These are phyloP conservation scores for Rhinella marina DNA, from an alignment of 2,797 vertebrate genomes.

Conservation along the genomic window DNA sequence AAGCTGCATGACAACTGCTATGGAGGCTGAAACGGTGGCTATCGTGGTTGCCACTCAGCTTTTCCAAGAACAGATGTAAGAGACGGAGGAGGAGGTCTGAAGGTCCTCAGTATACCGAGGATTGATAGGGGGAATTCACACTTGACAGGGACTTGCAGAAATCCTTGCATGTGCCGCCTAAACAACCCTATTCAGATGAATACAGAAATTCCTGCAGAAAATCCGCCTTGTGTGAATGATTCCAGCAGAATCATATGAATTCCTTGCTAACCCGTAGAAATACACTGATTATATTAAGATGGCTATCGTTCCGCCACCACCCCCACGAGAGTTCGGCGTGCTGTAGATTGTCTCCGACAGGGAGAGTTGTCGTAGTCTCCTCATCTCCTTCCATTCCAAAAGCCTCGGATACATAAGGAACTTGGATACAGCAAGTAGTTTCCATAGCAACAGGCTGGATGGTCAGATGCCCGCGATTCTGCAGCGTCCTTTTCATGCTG, in stretches of 20 bases:
- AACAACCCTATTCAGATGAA: too few species aligned
- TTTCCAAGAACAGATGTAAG: too few species aligned
- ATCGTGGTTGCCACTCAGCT: too few species aligned
- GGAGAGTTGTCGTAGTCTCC: neutral
- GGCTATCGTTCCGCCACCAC: neutral
- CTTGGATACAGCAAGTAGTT: slow-evolving; percentile 40
- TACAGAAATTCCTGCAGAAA: too few species aligned
- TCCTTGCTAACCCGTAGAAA: neutral
- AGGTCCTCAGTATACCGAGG: too few species aligned
- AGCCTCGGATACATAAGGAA: neutral
- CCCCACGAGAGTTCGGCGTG: neutral
- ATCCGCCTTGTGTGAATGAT: too few species aligned
- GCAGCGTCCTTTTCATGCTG: neutral
- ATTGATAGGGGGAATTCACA: neutral
- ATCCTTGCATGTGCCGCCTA: too few species aligned
- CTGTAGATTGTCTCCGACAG: neutral
- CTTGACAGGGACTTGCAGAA: too few species aligned
- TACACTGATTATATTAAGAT: neutral
- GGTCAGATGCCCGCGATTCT: slow-evolving; percentile 27
- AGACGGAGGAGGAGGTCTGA: too few species aligned
- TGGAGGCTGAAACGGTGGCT: too few species aligned
- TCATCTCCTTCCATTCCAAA: neutral
- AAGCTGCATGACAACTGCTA: too few species aligned
- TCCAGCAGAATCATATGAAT: too few species aligned
- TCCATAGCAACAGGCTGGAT: slow-evolving; percentile 47